phyloP scores from a whole-genome alignment of 2,797 vertebrate genomes.

The Coregonus sp. region DNA sequence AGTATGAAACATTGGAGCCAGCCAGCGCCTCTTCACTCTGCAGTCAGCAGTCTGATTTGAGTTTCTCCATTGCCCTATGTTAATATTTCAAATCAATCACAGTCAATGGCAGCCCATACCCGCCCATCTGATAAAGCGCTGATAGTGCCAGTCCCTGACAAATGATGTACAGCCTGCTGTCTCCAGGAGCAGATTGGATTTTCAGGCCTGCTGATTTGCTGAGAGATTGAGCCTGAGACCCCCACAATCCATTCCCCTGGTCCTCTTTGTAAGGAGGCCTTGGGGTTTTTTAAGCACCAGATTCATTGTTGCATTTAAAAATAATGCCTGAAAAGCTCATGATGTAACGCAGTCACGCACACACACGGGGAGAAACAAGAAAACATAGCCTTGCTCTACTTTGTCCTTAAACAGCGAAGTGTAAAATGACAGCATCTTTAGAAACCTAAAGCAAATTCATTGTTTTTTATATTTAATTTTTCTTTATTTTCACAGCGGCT shows the following conservation, averaged over 20 bases:
- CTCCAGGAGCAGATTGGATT: conserved; percentile 82
- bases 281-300: conserved; percentile 66
- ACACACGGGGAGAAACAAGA: background rate
- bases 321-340: conserved; percentile 28
- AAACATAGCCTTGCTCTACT: background rate
- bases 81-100: conserved; percentile 55
- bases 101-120: conserved; percentile 25
- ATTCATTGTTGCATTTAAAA: conserved; percentile 71
- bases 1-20: background rate
- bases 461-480: conserved; percentile 19
- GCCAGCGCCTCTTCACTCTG: background rate
- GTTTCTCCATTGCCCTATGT: conserved; percentile 2
- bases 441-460: conserved; percentile 20
- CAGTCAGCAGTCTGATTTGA: background rate
- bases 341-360: conserved; percentile 22
- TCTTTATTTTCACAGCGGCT: conserved; percentile 27
- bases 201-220: conserved; percentile 81
- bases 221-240: conserved; percentile 75
- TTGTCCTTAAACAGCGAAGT: conserved; percentile 12
- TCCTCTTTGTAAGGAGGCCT: conserved; percentile 68
- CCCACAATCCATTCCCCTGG: conserved; percentile 55
- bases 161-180: conserved; percentile 81
- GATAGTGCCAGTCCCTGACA: conserved; percentile 77
- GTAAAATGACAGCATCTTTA: background rate
- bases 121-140: conserved; percentile 72